Evolutionary conservation across 1,140 invertebrate species (phyloP).

Genomic region (Rhyzopertha dominica): DNA sequence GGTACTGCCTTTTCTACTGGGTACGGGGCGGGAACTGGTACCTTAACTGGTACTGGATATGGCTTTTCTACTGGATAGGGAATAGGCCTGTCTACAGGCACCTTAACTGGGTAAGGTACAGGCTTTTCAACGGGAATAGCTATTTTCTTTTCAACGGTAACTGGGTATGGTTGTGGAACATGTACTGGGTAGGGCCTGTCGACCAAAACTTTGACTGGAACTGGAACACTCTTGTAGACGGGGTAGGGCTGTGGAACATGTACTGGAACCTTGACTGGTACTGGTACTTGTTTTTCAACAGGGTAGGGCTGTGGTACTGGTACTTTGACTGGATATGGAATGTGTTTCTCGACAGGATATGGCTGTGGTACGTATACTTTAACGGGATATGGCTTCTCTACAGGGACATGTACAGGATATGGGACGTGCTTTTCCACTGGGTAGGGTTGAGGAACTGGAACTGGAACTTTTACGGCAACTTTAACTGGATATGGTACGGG

Average conservation of each 20-base stretch:
- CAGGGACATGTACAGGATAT: slow-evolving; percentile 61
- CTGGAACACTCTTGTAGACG: slow-evolving; percentile 61
- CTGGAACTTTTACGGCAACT: slow-evolving; percentile 56
- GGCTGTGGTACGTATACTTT: slow-evolving; percentile 54
- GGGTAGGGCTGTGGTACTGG: slow-evolving; percentile 68
- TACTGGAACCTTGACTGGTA: slow-evolving; percentile 58
- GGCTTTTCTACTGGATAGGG: slow-evolving; percentile 58
- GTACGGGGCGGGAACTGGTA: slow-evolving; percentile 51
- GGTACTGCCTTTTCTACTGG: slow-evolving; percentile 50
- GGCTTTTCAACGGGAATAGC: slow-evolving; percentile 60
- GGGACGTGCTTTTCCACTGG: slow-evolving; percentile 61
- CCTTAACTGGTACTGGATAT: slow-evolving; percentile 52
- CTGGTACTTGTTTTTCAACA: slow-evolving; percentile 60
- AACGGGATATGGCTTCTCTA: slow-evolving; percentile 60
- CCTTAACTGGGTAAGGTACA: slow-evolving; percentile 63
- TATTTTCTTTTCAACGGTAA: slow-evolving; percentile 58
- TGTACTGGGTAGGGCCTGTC: slow-evolving; percentile 57
- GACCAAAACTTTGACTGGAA: slow-evolving; percentile 57
- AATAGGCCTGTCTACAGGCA: slow-evolving; percentile 61
- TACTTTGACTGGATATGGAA: slow-evolving; percentile 63
- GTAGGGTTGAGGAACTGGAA: slow-evolving; percentile 52
- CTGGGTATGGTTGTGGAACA: slow-evolving; percentile 55
- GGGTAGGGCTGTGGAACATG: slow-evolving; percentile 60
- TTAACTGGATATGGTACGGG: slow-evolving; percentile 52
- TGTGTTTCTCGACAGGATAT: slow-evolving; percentile 61